Conservation (phyloP, 2,797 vertebrate species). For the Morelia viridis region DNA sequence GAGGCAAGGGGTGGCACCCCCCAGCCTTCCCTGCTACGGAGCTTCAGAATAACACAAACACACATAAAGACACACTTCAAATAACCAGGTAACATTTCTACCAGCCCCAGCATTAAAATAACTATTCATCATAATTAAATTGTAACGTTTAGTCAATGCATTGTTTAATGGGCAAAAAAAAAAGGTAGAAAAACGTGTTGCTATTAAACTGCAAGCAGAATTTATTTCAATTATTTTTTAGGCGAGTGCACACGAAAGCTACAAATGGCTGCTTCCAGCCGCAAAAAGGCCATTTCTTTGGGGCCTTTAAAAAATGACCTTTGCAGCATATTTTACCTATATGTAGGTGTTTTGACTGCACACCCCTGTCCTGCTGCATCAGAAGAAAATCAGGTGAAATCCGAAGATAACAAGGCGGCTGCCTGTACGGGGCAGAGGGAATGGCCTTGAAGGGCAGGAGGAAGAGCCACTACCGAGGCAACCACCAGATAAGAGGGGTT, state of each 20-base stretch:
- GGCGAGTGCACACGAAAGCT: neutral
- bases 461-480: neutral
- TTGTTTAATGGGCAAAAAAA: neutral
- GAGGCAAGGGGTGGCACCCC: neutral
- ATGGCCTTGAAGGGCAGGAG: neutral
- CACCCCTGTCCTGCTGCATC: neutral
- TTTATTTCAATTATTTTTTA: neutral
- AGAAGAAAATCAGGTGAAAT: neutral
- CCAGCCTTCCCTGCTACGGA: neutral
- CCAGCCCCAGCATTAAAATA: neutral
- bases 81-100: neutral
- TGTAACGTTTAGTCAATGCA: neutral
- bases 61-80: neutral
- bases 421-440: neutral
- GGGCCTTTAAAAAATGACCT: neutral
- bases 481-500: neutral
- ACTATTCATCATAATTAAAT: neutral
- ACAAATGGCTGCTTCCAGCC: neutral
- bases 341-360: neutral
- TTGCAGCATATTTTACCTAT: neutral
- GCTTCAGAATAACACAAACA: neutral
- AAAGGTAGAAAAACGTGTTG: neutral
- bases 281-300: neutral
- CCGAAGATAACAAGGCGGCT: neutral
- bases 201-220: neutral